Conservation (phyloP, 2,797 vertebrate genomes). For the Babyrousa celebensis region DNA sequence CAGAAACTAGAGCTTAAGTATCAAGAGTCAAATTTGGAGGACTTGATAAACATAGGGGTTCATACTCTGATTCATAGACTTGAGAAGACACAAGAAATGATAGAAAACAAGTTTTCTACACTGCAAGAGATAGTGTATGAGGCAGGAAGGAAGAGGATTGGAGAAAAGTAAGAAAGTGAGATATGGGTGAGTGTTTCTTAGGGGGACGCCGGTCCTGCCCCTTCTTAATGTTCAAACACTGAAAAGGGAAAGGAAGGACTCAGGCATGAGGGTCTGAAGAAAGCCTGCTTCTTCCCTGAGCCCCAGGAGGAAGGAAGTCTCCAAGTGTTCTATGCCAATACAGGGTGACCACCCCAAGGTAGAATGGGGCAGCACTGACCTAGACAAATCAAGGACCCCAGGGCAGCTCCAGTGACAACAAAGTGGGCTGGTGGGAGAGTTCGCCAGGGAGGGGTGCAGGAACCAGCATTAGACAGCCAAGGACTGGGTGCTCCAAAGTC, state of each 20-base stretch:
- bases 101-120: neutral
- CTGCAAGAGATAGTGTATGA: neutral
- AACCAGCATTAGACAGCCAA: too few species aligned
- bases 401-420: neutral
- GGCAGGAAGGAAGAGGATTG: neutral
- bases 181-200: neutral
- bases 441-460: neutral
- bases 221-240: neutral
- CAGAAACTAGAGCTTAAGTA: slow-evolving; percentile 46
- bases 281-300: neutral
- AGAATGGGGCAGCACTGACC: neutral
- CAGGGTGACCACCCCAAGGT: neutral
- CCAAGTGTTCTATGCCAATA: neutral
- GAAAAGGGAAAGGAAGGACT: neutral
- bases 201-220: neutral
- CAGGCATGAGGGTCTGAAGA: neutral
- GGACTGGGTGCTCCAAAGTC: neutral
- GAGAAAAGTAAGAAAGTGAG: neutral
- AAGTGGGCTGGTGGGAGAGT: neutral
- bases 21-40: neutral
- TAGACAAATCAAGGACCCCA: neutral
- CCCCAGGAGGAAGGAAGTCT: neutral
- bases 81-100: neutral
- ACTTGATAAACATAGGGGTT: neutral
- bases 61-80: neutral